Percentiles rank a stretch among this genome's conserved stretches.
These are phyloP conservation scores for Euplagia quadripunctaria DNA, from an alignment of 2,888 invertebrate genomes.

Conservation along the genomic window DNA sequence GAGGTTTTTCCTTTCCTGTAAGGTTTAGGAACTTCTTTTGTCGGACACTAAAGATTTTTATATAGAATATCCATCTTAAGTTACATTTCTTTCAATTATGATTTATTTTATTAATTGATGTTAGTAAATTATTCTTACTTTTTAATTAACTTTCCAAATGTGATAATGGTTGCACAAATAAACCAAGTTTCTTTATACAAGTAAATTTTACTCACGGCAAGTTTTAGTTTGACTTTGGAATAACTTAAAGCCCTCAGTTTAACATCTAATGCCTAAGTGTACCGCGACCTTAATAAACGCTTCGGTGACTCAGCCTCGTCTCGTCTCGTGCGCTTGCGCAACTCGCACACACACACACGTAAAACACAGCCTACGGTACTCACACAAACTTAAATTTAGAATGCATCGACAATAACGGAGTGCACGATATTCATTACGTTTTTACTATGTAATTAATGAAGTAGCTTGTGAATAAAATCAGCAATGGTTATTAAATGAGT, in stretches of 20 bases:
- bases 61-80: background rate
- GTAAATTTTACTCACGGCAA: background rate
- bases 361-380: slow-evolving; percentile 54
- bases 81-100: background rate
- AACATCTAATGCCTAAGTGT: slow-evolving; percentile 52
- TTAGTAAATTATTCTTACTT: background rate
- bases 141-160: background rate
- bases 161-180: slow-evolving; percentile 8
- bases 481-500: slow-evolving; percentile 48
- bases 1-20: slow-evolving; percentile 1
- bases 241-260: slow-evolving; percentile 18
- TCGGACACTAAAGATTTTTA: background rate
- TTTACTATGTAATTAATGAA: slow-evolving; percentile 2
- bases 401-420: slow-evolving; percentile 33
- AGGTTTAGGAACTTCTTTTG: background rate
- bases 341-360: slow-evolving; percentile 60
- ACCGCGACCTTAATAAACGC: slow-evolving; percentile 63
- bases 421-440: slow-evolving; percentile 44
- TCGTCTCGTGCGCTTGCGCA: slow-evolving; percentile 75
- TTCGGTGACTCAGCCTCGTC: slow-evolving; percentile 76
- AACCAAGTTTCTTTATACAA: background rate
- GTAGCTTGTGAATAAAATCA: background rate
- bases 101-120: background rate
- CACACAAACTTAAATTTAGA: slow-evolving; percentile 51
- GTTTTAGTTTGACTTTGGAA: background rate